Percentiles rank a stretch among this genome's conserved stretches.
phyloP scores from a whole-genome alignment of 2,888 invertebrate genomes.

The Alloscopus bannaensis region DNA sequence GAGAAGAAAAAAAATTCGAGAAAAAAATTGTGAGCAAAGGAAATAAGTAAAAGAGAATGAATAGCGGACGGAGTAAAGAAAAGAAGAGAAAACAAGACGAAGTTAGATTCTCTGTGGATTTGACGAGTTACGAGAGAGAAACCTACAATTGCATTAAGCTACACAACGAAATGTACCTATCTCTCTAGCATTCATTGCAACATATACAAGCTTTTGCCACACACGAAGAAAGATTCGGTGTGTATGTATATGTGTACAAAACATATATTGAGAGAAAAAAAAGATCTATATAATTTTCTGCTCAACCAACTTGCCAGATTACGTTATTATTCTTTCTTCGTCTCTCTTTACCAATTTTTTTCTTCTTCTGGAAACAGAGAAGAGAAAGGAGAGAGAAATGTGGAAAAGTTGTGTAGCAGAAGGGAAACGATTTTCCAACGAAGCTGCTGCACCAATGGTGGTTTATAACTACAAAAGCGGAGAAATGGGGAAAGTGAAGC shows the following conservation, averaged over 20 bases:
- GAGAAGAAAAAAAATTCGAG: constrained; percentile 23
- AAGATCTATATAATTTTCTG: constrained; percentile 47
- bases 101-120: constrained; percentile 51
- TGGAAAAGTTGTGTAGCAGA: too few species aligned
- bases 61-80: constrained; percentile 22
- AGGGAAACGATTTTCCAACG: too few species aligned
- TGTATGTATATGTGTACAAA: too few species aligned
- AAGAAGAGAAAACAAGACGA: constrained; percentile 13
- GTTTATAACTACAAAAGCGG: too few species aligned
- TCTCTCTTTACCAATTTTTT: constrained; percentile 34
- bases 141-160: constrained; percentile 31
- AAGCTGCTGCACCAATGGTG: too few species aligned
- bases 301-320: constrained; percentile 46
- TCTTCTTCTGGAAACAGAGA: constrained; percentile 14
- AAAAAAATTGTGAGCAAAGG: constrained; percentile 21
- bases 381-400: too few species aligned
- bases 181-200: not conserved
- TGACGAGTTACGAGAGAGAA: constrained; percentile 45
- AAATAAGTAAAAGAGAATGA: constrained; percentile 32
- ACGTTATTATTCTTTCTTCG: constrained; percentile 49
- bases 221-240: too few species aligned
- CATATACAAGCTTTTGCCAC: not conserved
- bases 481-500: not conserved
- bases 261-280: not conserved
- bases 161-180: constrained; percentile 16